Conservation (phyloP, 1,140 invertebrate species). For the Limonius californicus region DNA sequence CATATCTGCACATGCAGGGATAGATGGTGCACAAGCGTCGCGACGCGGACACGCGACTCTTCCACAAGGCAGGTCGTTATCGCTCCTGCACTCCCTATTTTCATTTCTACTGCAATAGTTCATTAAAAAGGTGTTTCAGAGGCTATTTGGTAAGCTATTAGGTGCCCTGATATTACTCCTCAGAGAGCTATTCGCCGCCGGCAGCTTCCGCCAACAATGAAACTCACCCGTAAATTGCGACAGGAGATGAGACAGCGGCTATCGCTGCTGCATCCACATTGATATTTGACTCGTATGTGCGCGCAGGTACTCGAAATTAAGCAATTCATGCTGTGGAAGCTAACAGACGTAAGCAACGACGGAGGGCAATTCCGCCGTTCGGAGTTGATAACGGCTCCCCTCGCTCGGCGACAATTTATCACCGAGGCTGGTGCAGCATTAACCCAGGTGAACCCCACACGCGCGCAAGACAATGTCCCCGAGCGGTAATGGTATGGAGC, state of each 20-base stretch:
- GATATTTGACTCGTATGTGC: slow-evolving; percentile 4
- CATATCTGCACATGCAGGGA: background rate
- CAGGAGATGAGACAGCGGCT: slow-evolving; percentile 10
- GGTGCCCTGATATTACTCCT: slow-evolving; percentile 60
- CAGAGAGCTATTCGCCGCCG: slow-evolving; percentile 54
- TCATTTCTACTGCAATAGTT: slow-evolving; percentile 65
- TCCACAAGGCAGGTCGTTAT: slow-evolving; percentile 36
- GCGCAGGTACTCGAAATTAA: slow-evolving; percentile 24
- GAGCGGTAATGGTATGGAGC: slow-evolving; percentile 43
- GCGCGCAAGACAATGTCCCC: slow-evolving; percentile 42
- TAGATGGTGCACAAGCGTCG: background rate
- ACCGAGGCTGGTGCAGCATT: slow-evolving; percentile 41
- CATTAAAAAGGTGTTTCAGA: slow-evolving; percentile 68
- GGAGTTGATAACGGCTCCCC: slow-evolving; percentile 37
- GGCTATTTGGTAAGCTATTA: slow-evolving; percentile 65
- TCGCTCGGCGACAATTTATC: slow-evolving; percentile 45
- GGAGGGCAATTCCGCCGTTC: slow-evolving; percentile 32
- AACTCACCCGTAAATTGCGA: slow-evolving; percentile 38
- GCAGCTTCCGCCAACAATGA: slow-evolving; percentile 46
- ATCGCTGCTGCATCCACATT: slow-evolving; percentile 5
- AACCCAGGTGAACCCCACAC: slow-evolving; percentile 46
- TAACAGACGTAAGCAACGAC: slow-evolving; percentile 6
- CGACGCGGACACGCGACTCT: slow-evolving; percentile 3
- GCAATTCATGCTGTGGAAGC: slow-evolving; percentile 28
- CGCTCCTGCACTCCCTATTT: slow-evolving; percentile 50